Evolutionary conservation across 2,113 vertebrate genomes (phyloP).

Genomic region (Cyprinodon tularosa): DNA sequence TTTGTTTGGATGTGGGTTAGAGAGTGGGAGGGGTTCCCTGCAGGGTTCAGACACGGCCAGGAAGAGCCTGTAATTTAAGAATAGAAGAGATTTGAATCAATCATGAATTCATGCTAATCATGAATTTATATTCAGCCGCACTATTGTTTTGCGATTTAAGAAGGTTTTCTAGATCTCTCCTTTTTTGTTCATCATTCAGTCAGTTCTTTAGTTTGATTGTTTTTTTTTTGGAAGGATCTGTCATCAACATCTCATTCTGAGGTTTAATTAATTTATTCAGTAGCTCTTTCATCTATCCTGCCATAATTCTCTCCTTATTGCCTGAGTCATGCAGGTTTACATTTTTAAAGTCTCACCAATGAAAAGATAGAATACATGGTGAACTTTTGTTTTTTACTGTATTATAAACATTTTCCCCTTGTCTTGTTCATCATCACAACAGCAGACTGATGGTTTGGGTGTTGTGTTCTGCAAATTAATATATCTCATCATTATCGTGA

Average conservation of each 20-base stretch:
- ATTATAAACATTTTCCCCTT: too few relatives aligned
- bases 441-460: too few relatives aligned
- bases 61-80: neutral
- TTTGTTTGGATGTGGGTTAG: constrained; percentile 67
- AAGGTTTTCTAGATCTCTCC: neutral
- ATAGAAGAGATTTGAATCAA: too few relatives aligned
- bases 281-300: neutral
- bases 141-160: neutral
- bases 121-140: neutral
- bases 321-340: neutral
- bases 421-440: too few relatives aligned
- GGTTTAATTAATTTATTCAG: neutral
- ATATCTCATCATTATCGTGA: too few relatives aligned
- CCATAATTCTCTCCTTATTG: neutral
- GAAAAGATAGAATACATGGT: neutral
- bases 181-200: neutral
- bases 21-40: constrained; percentile 19
- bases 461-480: too few relatives aligned
- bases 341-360: neutral
- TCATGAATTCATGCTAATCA: neutral
- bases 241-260: neutral
- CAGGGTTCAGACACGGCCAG: neutral
- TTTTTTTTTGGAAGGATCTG: neutral
- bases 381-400: neutral
- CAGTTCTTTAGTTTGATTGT: neutral